Percentiles rank a stretch among this genome's conserved stretches.
Conservation (phyloP, 2,797 vertebrate genomes). For the Chloroceryle amazona region DNA sequence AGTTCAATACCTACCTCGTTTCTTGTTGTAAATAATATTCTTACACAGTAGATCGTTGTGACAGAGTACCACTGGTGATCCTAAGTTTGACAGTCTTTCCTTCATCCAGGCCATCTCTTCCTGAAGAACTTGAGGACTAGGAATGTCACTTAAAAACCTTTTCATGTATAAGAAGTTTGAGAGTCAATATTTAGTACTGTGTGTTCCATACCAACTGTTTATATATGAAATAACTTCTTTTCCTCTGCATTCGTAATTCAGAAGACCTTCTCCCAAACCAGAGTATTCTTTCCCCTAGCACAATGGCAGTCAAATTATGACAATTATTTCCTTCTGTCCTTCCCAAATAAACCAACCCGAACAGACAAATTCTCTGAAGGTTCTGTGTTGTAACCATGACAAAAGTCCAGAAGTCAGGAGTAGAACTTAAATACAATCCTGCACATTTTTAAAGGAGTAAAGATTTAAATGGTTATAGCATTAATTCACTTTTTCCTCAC, state of each 20-base stretch:
- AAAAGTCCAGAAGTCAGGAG: not conserved
- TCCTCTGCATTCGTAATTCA: not conserved
- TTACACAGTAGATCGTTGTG: constrained; percentile 99
- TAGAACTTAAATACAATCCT: not conserved
- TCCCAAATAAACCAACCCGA: not conserved
- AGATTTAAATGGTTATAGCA: not conserved
- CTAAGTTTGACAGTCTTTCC: constrained; percentile 91
- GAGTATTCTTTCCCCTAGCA: not conserved
- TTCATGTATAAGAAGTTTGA: not conserved
- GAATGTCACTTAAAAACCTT: constrained; percentile 91
- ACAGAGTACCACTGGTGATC: constrained; percentile 97
- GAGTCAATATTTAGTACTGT: not conserved
- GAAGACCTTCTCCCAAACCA: not conserved
- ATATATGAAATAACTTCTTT: not conserved
- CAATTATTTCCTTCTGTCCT: not conserved
- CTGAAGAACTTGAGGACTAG: constrained; percentile 86
- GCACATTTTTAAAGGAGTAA: not conserved
- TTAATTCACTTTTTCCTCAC: not conserved
- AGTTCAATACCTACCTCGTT: constrained; percentile 88
- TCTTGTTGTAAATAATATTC: constrained; percentile 97
- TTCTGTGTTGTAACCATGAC: not conserved
- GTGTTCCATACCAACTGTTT: not conserved
- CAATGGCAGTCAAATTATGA: not conserved
- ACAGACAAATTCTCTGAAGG: not conserved
- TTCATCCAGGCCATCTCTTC: constrained; percentile 96